Base-by-base conservation (phyloP, 2,888 invertebrate genomes). In the Limnephilus auricula region DNA sequence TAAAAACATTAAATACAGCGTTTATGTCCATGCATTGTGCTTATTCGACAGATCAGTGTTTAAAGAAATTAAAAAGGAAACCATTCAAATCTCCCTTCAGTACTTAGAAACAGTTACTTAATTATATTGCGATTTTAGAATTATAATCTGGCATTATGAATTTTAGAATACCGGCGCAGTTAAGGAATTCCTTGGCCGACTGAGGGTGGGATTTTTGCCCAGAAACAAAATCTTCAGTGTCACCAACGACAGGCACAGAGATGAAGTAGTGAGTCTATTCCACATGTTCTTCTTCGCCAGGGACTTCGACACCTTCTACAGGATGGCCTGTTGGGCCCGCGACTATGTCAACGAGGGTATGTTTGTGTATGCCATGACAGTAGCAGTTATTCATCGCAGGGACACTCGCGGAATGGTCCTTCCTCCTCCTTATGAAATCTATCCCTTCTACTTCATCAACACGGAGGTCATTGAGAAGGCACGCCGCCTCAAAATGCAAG, bases 391-490 rank as follows among this genome's bases (percentile, higher is more conserved):
- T 94, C 97, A 97, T 94, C 96, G 97, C 87, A 94, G 94, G 10
- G 97, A 98, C 94, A 96, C 97, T 94, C 95, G 96, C 92, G 97
- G 97, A 86, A 95, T 98, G 93, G 95, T 96, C 85, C 94, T 98
- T 34, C 98, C 98, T 37, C 96, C 98, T 37, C 96, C 97, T 83
- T 98, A 98, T 94, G 98, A 98, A 95, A 96, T 98, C 94, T 96
- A 97, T 95, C 98, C 98, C 4, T 97, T 97, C 94, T 96, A 97
- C 95, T 98, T 97, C 96, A 97, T 98, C 94, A 97, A 97, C 95
- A 95, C 96, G 93, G 96, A 97, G 94, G 96, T 97, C 93, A 97
- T 98, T 93, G 96, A 97, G 94, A 96, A 97, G 94, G 97, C 97
- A 0, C 96, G 97, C 93, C 95, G 96, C 94, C 95, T 97, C 94